Evolutionary conservation across 2,888 invertebrate genomes (phyloP), one percentile per base, ranked within the genome.

Genomic region (Himalopsyche tibetana): DNA sequence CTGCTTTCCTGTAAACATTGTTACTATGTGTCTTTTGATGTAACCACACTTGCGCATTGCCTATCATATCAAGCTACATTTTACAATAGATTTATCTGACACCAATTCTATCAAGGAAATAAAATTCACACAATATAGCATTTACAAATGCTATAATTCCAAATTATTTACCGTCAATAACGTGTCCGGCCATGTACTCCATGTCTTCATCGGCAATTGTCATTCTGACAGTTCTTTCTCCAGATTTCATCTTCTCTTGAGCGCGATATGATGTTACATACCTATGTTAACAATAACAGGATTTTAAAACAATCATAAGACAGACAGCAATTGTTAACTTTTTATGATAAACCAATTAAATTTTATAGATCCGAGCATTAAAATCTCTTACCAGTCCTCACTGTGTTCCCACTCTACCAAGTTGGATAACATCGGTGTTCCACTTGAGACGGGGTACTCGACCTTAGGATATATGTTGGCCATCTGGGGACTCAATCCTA

Each of bases 351-450:
- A 17, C 40, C 28, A 17, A 17, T 38, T 19, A 17, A 0, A n/a
- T 19, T n/a, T 38, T 82, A 45, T 51, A 11, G 15, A 55, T 11
- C 45, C 8, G 45, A 9, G 8, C 8, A 45, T 28, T 36, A 11
- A 80, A 69, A 15, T 40, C 19, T 89, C 92, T 91, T 89, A 93
- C 96, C 96, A 96, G 87, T 96, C 95, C 87, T 95, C 95, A 28
- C 94, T 94, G 90, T 99, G 98, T 89, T 98, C 96, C 98, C 98
- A 99, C 88, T 95, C 95, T n/a, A 99, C 94, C 3, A 96, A 92
- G 5, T 97, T 96, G 0, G 97, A 94, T 80, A 98, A 93, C 95
- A 96, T 96, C 0, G 97, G 96, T 0, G 99, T 99, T 2, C 96
- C 96, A 51, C 96, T 94, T 0, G 97, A 96, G 0, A 99, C 98